phyloP scores from a whole-genome alignment of 2,113 vertebrate genomes.

The Orycteropus afer region DNA sequence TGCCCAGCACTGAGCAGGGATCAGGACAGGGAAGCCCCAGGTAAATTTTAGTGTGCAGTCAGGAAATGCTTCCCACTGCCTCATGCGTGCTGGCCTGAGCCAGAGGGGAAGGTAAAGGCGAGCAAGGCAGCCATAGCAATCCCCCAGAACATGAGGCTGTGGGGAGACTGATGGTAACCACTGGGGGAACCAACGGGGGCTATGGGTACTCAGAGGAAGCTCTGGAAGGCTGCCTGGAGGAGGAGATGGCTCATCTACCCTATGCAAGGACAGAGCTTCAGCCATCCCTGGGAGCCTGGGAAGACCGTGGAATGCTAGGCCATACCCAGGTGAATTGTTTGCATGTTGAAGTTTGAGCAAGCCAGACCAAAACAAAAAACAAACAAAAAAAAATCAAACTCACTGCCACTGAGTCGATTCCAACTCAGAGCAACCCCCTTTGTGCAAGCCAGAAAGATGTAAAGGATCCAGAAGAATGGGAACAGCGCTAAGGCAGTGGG shows the following conservation, averaged over 20 bases:
- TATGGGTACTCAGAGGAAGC: not conserved
- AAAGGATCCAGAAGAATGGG: not conserved
- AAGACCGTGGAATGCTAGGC: not conserved
- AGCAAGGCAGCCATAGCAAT: not conserved
- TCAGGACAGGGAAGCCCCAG: not conserved
- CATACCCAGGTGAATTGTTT: not conserved
- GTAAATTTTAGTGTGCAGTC: not conserved
- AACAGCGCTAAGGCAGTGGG: not conserved
- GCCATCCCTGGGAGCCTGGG: not conserved
- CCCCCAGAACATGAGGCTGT: no score
- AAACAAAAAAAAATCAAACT: no score
- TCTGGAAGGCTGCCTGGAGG: not conserved
- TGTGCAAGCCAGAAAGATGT: no score
- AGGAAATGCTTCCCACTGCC: fast-evolving
- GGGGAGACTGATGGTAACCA: fast-evolving
- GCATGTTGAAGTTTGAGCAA: not conserved
- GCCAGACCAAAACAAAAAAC: no score
- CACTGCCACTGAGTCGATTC: no score
- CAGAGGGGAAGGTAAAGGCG: not conserved
- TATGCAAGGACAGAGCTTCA: fast-evolving
- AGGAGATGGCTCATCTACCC: not conserved
- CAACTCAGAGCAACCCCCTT: no score
- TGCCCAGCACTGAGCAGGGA: not conserved
- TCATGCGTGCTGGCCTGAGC: not conserved
- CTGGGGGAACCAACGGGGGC: not conserved